Evolutionary conservation across 2,113 vertebrate species (phyloP).

Genomic region (Hippocampus abdominalis): DNA sequence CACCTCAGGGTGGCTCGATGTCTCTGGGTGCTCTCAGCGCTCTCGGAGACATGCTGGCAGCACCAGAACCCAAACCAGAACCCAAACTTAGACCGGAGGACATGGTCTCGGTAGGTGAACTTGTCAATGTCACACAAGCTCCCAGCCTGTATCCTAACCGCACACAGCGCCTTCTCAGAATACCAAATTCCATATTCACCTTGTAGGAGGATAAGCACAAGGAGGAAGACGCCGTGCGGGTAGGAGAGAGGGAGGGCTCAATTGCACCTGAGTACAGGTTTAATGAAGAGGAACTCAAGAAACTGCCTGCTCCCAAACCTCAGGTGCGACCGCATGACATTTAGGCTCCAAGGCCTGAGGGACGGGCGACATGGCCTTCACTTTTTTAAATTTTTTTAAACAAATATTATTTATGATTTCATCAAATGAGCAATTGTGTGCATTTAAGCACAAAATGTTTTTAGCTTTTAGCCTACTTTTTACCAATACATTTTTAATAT

Average conservation of each 20-base stretch:
- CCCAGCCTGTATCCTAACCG: background rate
- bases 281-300: conserved; percentile 39
- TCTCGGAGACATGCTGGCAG: conserved; percentile 46
- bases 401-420: background rate
- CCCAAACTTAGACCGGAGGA: conserved; percentile 6
- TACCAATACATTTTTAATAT: too few relatives aligned
- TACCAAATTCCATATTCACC: background rate
- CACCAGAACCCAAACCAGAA: conserved; percentile 45
- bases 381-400: background rate
- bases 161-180: background rate
- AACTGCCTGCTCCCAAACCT: conserved; percentile 51
- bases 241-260: conserved; percentile 64
- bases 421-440: too few relatives aligned
- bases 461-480: too few relatives aligned
- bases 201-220: conserved; percentile 52
- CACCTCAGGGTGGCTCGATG: conserved; percentile 41
- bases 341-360: background rate
- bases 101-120: background rate
- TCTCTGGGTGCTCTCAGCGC: conserved; percentile 62
- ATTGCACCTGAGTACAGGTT: conserved; percentile 65
- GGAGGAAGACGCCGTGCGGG: conserved; percentile 56
- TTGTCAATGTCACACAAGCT: background rate
- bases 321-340: conserved; percentile 45
- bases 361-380: background rate
- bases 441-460: too few relatives aligned